Percentiles rank a stretch among this genome's conserved stretches.
phyloP scores from a whole-genome alignment of 1,140 invertebrate species.

The Holotrichia oblita region DNA sequence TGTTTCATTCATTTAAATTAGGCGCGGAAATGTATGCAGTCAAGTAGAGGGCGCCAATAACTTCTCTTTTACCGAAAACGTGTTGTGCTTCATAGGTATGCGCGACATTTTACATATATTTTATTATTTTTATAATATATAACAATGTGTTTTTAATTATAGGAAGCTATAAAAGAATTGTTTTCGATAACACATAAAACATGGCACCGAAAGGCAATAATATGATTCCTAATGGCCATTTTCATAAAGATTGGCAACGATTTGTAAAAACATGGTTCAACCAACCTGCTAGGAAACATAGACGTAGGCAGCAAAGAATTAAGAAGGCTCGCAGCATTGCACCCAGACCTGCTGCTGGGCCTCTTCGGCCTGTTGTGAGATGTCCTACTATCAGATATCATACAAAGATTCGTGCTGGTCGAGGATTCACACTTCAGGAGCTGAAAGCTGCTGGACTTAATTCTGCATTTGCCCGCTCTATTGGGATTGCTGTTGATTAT shows the following conservation, averaged over 20 bases:
- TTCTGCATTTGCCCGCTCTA: slow-evolving; percentile 84
- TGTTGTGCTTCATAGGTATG: slow-evolving; percentile 30
- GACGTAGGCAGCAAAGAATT: slow-evolving; percentile 85
- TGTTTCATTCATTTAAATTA: background rate
- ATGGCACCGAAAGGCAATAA: slow-evolving; percentile 89
- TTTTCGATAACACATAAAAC: background rate
- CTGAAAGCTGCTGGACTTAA: slow-evolving; percentile 89
- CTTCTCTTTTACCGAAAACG: slow-evolving; percentile 40
- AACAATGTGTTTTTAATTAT: slow-evolving; percentile 12
- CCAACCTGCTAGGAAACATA: slow-evolving; percentile 93
- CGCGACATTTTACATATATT: background rate
- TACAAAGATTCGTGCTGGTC: slow-evolving; percentile 89
- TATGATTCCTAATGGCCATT: slow-evolving; percentile 99
- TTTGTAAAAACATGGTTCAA: slow-evolving; percentile 99
- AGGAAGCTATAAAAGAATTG: background rate
- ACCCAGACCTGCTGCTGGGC: slow-evolving; percentile 87
- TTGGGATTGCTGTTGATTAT: slow-evolving; percentile 96
- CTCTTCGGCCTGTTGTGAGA: slow-evolving; percentile 89
- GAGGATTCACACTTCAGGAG: slow-evolving; percentile 97
- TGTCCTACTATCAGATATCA: slow-evolving; percentile 90
- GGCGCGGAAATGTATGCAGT: background rate
- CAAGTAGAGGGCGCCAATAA: slow-evolving; percentile 8
- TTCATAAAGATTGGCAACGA: slow-evolving; percentile 99
- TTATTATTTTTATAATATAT: background rate
- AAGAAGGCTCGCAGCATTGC: slow-evolving; percentile 93